A percentile compares a stretch with the other conserved stretches of the same genome.
Evolutionary conservation across 1,140 invertebrate species (phyloP).

Genomic region (Sycophaga agraensis): DNA sequence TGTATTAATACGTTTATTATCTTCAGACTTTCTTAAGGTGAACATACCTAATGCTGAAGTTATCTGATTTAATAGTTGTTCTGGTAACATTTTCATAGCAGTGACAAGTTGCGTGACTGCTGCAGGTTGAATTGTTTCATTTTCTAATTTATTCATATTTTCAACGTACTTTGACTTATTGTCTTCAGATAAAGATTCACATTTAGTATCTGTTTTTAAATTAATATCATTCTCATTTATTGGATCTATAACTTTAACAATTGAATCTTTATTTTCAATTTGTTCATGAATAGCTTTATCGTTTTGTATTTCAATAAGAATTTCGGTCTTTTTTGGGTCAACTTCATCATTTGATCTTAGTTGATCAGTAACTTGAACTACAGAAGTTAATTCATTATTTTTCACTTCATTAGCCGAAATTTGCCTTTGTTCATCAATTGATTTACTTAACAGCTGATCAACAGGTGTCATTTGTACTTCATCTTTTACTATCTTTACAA

Average conservation of each 20-base stretch:
- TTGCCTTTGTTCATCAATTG: background rate
- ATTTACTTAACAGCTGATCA: no score
- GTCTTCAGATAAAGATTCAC: background rate
- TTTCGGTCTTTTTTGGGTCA: no score
- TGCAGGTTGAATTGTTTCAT: slow-evolving; percentile 24
- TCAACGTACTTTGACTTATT: no score
- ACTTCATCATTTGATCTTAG: no score
- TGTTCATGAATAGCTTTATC: background rate
- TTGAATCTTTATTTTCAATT: background rate
- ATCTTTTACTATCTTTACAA: background rate
- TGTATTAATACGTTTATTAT: background rate
- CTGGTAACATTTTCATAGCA: slow-evolving; percentile 48
- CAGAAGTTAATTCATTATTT: no score
- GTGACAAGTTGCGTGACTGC: slow-evolving; percentile 47
- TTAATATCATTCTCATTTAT: background rate
- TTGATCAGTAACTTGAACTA: no score
- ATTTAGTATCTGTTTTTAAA: background rate
- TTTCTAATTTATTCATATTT: background rate
- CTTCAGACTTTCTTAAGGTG: slow-evolving; percentile 33
- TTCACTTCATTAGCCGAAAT: background rate
- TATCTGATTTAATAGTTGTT: slow-evolving; percentile 47
- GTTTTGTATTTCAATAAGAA: no score
- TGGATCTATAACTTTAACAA: no score
- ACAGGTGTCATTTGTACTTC: no score
- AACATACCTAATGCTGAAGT: slow-evolving; percentile 44